A percentile compares a stretch with the other conserved stretches of the same genome.
Conservation (phyloP, 2,797 vertebrate genomes). For the Mionectes olivaceus region DNA sequence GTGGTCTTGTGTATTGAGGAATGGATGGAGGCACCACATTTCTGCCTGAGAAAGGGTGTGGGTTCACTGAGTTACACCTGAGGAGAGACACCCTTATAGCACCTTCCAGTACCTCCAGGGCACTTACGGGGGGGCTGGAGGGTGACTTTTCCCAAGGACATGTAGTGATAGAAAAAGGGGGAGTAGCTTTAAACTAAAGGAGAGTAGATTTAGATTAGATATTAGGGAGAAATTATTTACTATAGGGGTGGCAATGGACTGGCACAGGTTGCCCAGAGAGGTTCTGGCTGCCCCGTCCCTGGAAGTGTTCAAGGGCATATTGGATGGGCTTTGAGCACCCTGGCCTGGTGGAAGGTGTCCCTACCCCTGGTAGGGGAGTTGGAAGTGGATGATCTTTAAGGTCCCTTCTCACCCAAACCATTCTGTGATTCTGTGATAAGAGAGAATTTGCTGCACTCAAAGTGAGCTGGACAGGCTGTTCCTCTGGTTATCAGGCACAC, state of each 20-base stretch:
- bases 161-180: neutral
- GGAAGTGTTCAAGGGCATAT: neutral
- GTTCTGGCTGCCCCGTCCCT: neutral
- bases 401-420: neutral
- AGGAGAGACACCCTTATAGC: neutral
- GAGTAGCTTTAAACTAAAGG: neutral
- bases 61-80: neutral
- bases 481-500: neutral
- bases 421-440: no score
- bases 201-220: neutral
- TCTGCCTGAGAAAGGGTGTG: neutral
- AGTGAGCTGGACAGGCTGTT: neutral
- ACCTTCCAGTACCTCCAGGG: neutral
- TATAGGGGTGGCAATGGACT: neutral
- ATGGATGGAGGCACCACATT: neutral
- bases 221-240: neutral
- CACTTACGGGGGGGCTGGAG: neutral
- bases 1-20: neutral
- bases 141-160: neutral
- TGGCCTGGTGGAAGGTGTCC: neutral
- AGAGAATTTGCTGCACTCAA: neutral
- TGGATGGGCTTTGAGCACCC: neutral
- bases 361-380: neutral
- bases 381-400: neutral
- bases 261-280: neutral